These are phyloP conservation scores for Nomada fabriciana DNA, from an alignment of 2,888 invertebrate species.

Conservation along the genomic window DNA sequence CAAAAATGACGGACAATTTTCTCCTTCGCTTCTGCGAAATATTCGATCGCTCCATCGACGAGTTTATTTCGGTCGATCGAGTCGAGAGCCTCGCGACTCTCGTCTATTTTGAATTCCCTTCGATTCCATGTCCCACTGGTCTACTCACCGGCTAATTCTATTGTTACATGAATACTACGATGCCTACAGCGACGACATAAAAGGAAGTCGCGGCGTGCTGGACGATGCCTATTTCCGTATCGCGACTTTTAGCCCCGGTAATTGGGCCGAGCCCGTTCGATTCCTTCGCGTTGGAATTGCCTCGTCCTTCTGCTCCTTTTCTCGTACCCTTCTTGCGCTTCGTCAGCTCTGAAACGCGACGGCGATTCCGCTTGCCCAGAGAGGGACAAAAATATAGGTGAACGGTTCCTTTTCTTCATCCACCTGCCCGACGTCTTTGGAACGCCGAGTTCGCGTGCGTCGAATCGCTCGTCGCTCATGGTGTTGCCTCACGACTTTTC, in stretches of 20 bases:
- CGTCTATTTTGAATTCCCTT: constrained; percentile 75
- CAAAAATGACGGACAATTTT: neutral
- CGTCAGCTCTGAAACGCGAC: constrained; percentile 42
- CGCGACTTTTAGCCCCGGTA: constrained; percentile 41
- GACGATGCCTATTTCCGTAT: constrained; percentile 59
- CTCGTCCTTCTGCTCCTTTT: constrained; percentile 14
- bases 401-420: neutral
- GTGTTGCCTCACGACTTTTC: neutral
- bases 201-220: constrained; percentile 68
- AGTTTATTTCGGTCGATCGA: constrained; percentile 31
- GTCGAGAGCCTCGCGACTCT: constrained; percentile 30
- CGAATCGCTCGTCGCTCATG: neutral
- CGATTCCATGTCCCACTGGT: constrained; percentile 79
- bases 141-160: constrained; percentile 79
- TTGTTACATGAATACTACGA: constrained; percentile 76
- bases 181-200: constrained; percentile 72
- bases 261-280: constrained; percentile 53
- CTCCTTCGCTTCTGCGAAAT: neutral
- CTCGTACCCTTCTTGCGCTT: constrained; percentile 19
- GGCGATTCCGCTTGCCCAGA: neutral
- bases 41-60: neutral
- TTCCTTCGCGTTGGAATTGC: constrained; percentile 20
- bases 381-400: constrained; percentile 18
- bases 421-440: neutral
- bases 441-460: neutral